Evolutionary conservation across 2,888 invertebrate species (phyloP).

Genomic region (Bombylius major): DNA sequence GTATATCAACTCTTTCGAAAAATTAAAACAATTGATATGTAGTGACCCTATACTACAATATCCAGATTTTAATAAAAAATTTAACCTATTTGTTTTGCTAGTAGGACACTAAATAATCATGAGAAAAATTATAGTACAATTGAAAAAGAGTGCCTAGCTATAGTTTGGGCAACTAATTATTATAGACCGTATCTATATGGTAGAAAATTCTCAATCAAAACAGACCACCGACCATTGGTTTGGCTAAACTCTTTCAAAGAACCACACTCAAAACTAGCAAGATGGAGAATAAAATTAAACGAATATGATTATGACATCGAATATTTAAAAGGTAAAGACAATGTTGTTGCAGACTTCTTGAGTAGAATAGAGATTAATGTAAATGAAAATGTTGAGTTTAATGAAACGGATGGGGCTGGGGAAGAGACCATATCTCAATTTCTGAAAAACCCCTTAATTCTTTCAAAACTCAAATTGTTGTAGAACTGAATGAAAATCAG

Average conservation of each 20-base stretch:
- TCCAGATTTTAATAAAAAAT: constrained; percentile 7
- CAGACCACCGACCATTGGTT: constrained; percentile 19
- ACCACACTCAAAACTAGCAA: constrained; percentile 24
- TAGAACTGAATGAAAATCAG: no score
- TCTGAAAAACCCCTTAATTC: no score
- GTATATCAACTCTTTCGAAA: constrained; percentile 11
- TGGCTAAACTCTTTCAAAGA: constrained; percentile 30
- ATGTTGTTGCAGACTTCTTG: constrained; percentile 9
- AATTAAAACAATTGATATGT: constrained; percentile 5
- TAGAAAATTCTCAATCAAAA: constrained; percentile 1
- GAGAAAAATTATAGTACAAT: background rate
- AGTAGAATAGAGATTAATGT: constrained; percentile 17
- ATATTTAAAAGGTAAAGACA: constrained; percentile 17
- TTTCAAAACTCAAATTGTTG: no score
- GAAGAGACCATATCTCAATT: background rate
- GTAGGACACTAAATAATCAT: constrained; percentile 1
- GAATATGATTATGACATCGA: constrained; percentile 22
- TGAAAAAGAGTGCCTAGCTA: constrained; percentile 4
- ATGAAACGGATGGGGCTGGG: background rate
- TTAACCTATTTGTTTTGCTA: constrained; percentile 3
- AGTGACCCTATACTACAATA: constrained; percentile 4
- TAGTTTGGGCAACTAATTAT: constrained; percentile 4
- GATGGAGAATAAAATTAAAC: constrained; percentile 25
- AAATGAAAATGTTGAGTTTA: background rate
- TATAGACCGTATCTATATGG: constrained; percentile 6